Conservation (phyloP, 2,888 invertebrate species). For the Limnephilus auricula region DNA sequence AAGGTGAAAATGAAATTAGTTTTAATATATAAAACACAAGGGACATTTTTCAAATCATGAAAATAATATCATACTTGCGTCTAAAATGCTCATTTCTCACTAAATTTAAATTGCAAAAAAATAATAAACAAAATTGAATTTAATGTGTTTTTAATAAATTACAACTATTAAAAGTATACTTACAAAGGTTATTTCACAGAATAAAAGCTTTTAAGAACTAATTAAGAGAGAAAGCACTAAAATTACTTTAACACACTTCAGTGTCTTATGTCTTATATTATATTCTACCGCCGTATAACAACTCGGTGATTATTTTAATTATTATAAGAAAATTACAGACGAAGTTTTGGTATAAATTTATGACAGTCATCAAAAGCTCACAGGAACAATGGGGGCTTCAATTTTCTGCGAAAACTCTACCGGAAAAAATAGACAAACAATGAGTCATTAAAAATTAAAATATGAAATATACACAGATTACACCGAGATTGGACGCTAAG, state of each 20-base stretch:
- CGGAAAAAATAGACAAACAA: slow-evolving; percentile 51
- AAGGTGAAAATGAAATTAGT: background rate
- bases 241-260: slow-evolving; percentile 29
- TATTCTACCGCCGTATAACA: slow-evolving; percentile 26
- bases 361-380: slow-evolving; percentile 21
- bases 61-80: background rate
- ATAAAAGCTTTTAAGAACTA: slow-evolving; percentile 17
- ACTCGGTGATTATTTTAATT: slow-evolving; percentile 59
- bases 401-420: slow-evolving; percentile 57
- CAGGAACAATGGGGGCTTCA: slow-evolving; percentile 52
- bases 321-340: slow-evolving; percentile 52
- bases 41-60: background rate
- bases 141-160: background rate
- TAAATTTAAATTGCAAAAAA: too few relatives aligned
- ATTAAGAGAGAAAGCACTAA: slow-evolving; percentile 18
- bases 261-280: background rate
- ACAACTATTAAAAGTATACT: background rate
- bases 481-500: slow-evolving; percentile 19
- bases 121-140: background rate
- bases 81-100: background rate
- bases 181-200: background rate
- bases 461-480: slow-evolving; percentile 36
- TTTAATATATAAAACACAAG: background rate
- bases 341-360: slow-evolving; percentile 47
- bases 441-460: slow-evolving; percentile 40